Base-by-base conservation (phyloP, 1,140 invertebrate species). In the Carcinoscorpius rotundicauda region DNA sequence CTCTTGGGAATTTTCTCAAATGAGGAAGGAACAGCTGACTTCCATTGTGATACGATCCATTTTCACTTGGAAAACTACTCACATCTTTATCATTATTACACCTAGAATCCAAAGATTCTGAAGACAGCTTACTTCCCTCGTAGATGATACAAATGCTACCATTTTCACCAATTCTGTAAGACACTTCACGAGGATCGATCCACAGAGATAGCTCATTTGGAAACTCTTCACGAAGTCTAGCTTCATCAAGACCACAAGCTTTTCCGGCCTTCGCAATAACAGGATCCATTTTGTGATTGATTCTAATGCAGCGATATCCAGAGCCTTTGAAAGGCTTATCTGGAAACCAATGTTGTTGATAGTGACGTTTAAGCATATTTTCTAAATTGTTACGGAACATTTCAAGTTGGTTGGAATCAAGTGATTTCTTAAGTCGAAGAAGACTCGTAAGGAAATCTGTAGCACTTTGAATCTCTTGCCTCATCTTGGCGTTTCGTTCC, bases 221-320 rank as follows among this genome's bases (percentile, higher is more conserved):
- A 56, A 86, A 83, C 11, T 83, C 67, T 48, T 73, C 77, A 65
- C 79, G 78, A n/a, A 83, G 73, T 4, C 75, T 73, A 3, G 77
- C 76, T 48, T 72, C 70, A 58, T 79, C 70, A 3, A 85, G 70
- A 51, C 83, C 84, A 65, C 81, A 80, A 59, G 78, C 78, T 56
- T 74, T 76, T 3, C 82, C 84, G 4, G 83, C 84, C 71, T 82
- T 77, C 0, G 79, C 79, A 51, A 84, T 79, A 10, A 86, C 77
- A 4, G 85, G 85, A 72, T 86, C 85, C 79, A 85, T 82, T 71
- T 83, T 82, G 61, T 83, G 82, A 71, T 86, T 85, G 68, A 86
- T 84, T 9, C 84, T 76, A 60, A 86, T 79, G 70, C 84, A 86
- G 48, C 85, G 80, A 70, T 83, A 86, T 4, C 82, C 85, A 52